Conservation (phyloP, 2,797 vertebrate genomes). For the Tenualosa thibaudeaui region DNA sequence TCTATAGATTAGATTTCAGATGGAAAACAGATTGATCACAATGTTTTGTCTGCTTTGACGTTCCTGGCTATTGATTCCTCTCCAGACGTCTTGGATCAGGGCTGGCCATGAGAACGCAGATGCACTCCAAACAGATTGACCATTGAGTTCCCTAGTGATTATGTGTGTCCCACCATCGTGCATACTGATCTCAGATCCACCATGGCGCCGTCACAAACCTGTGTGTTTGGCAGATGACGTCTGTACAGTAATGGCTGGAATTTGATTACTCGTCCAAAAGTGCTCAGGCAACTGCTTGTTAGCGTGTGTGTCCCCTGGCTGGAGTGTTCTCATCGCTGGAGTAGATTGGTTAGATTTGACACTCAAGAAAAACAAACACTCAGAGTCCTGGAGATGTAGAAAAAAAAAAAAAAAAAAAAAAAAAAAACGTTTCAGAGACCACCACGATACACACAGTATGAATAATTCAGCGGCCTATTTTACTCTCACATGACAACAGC, state of each 20-base stretch:
- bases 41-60: neutral
- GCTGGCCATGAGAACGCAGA: slow-evolving; percentile 23
- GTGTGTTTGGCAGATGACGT: neutral
- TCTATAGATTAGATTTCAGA: slow-evolving; percentile 10
- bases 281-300: neutral
- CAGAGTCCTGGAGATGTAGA: neutral
- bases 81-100: slow-evolving; percentile 26
- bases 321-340: neutral
- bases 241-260: neutral
- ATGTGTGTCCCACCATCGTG: neutral
- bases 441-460: neutral
- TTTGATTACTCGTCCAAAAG: neutral
- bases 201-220: neutral
- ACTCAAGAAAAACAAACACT: neutral
- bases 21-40: slow-evolving; percentile 31
- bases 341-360: neutral
- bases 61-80: slow-evolving; percentile 30
- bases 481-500: slow-evolving; percentile 29
- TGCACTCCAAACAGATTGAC: slow-evolving; percentile 17
- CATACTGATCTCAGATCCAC: neutral
- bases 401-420: too few relatives aligned
- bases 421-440: neutral
- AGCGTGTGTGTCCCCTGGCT: neutral
- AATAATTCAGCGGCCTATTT: slow-evolving; percentile 35
- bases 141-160: neutral